Percentiles rank a stretch among this genome's conserved stretches.
Evolutionary conservation across 2,888 invertebrate genomes (phyloP).

Genomic region (Dermolepida albohirtum): DNA sequence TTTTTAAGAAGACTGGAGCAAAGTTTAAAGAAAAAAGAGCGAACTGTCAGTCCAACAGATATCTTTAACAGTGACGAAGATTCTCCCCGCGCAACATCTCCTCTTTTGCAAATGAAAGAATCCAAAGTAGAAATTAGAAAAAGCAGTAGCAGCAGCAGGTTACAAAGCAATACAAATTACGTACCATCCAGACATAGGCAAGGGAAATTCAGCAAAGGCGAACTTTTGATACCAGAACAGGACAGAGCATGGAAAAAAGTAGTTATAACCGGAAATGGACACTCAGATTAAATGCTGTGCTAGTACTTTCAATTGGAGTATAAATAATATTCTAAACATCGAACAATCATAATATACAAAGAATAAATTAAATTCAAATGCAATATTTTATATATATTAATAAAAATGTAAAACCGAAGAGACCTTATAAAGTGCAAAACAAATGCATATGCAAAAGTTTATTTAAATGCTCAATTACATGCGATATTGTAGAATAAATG

Average conservation of each 20-base stretch:
- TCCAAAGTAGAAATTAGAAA: constrained; percentile 62
- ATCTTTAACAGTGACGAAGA: constrained; percentile 70
- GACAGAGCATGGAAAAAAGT: constrained; percentile 58
- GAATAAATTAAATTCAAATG: constrained; percentile 38
- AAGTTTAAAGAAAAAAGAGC: constrained; percentile 77
- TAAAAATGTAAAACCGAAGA: constrained; percentile 33
- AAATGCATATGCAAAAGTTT: constrained; percentile 16
- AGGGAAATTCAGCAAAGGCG: constrained; percentile 57
- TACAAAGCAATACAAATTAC: constrained; percentile 54
- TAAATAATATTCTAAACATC: constrained; percentile 60
- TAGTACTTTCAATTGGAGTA: constrained; percentile 1
- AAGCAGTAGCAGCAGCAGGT: constrained; percentile 62
- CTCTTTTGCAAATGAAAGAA: constrained; percentile 66
- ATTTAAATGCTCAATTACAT: constrained; percentile 38
- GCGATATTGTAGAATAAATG: constrained; percentile 28
- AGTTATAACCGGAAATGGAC: constrained; percentile 59
- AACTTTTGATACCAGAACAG: constrained; percentile 56
- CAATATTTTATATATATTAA: constrained; percentile 43
- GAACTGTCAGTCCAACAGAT: constrained; percentile 67
- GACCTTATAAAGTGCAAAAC: constrained; percentile 7
- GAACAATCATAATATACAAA: constrained; percentile 58
- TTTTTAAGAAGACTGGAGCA: constrained; percentile 78
- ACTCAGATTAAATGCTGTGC: constrained; percentile 57
- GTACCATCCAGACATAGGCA: constrained; percentile 51
- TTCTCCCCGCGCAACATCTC: constrained; percentile 75